phyloP scores from a whole-genome alignment of 2,888 invertebrate species.

The Dryococelus australis region DNA sequence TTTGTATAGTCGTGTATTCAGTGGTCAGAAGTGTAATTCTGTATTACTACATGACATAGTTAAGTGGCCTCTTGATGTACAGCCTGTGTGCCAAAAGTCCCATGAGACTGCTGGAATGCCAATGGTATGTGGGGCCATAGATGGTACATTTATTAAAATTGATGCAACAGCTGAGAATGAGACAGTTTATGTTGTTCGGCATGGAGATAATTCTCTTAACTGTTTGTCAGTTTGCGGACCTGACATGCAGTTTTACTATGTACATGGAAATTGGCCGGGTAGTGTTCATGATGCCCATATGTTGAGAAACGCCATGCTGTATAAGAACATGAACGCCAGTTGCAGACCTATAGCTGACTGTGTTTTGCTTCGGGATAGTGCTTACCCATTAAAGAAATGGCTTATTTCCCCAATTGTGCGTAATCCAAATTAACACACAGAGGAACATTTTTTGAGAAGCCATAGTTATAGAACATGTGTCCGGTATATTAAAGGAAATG shows the following conservation, averaged over 20 bases:
- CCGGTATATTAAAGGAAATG: too few species aligned
- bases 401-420: not conserved
- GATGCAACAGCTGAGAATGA: conserved; percentile 40
- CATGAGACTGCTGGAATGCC: too few species aligned
- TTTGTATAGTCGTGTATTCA: too few species aligned
- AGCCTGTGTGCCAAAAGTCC: too few species aligned
- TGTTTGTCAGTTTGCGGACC: not conserved
- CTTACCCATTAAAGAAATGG: conserved; percentile 21
- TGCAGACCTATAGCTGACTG: not conserved
- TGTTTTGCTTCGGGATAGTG: conserved; percentile 4
- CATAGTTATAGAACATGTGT: too few species aligned
- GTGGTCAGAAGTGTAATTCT: too few species aligned
- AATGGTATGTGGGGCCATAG: too few species aligned
- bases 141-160: too few species aligned
- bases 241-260: not conserved
- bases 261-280: too few species aligned
- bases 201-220: conserved; percentile 49
- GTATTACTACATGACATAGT: too few species aligned
- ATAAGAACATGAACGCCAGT: not conserved
- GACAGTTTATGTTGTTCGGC: conserved; percentile 48
- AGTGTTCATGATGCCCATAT: too few species aligned
- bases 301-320: not conserved
- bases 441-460: not conserved
- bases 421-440: not conserved
- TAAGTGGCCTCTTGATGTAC: too few species aligned